phyloP scores from a whole-genome alignment of 1,140 invertebrate species.

The Octopus bimaculoides region DNA sequence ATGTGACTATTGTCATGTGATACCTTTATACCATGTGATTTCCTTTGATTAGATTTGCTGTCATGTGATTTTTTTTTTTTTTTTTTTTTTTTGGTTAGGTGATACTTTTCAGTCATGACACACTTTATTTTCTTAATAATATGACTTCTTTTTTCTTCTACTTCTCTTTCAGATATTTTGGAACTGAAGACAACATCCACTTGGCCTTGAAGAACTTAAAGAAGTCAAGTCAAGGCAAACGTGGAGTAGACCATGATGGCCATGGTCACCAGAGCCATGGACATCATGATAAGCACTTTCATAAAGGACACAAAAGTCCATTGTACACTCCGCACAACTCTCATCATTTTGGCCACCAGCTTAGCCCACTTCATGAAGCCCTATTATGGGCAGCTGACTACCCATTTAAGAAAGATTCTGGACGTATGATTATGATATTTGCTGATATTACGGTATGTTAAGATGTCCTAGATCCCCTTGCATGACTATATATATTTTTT shows the following conservation, averaged over 20 bases:
- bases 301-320: background rate
- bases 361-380: background rate
- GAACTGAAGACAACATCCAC: background rate
- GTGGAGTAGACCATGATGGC: background rate
- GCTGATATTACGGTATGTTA: background rate
- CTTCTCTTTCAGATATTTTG: background rate
- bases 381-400: conserved; percentile 4
- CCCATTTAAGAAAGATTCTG: background rate
- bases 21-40: too few relatives aligned
- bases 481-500: too few relatives aligned
- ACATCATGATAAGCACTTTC: background rate
- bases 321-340: background rate
- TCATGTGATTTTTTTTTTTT: too few relatives aligned
- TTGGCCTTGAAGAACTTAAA: background rate
- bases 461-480: too few relatives aligned
- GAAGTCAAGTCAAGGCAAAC: background rate
- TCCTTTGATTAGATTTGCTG: too few relatives aligned
- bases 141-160: too few relatives aligned
- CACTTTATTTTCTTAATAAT: too few relatives aligned
- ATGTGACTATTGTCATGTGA: too few relatives aligned
- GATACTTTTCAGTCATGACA: too few relatives aligned
- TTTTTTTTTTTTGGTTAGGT: too few relatives aligned
- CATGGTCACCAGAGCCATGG: background rate
- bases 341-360: background rate
- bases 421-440: conserved; percentile 5